Evolutionary conservation across 2,113 vertebrate species (phyloP), one percentile per base, ranked within the genome.

Genomic region (Lagenorhynchus albirostris): DNA sequence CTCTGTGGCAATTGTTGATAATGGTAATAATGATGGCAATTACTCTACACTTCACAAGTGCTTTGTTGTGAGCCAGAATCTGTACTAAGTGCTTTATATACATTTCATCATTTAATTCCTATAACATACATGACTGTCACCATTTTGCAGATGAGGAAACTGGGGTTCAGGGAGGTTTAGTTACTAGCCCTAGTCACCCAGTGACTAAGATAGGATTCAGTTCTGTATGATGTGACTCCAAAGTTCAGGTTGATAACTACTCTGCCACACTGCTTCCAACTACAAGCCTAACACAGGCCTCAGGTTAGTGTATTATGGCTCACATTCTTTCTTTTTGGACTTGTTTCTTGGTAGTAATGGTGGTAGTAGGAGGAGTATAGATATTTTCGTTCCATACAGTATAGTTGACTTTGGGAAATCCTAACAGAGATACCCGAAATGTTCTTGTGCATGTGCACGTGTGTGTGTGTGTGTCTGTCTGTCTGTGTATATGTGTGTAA

Each of bases 301-400:
- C 26, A 18, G 20, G 41, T 58, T 20, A 60, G 17, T 55, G 12
- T 68, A 0, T 0, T 0, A 1, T 13, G 3, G 50, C 38, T n/a
- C 11, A 3, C 3, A 31, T 23, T 79, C 33, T n/a, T 94, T 44
- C 26, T 25, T 82, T 71, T 14, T 18, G 14, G 26, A 10, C 14
- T 55, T 63, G 3, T 62, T 79, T 55, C 7, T 14, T n/a, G 58
- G 3, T 17, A 77, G 38, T 41, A 31, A 31, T 38, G 31, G 13
- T 58, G 50, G 6, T 33, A 67, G 8, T 11, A 71, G 38, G 26
- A 31, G 31, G 25, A 9, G 3, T 89, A 6, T 41, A 63, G 7
- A 36, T 62, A 21, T 53, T 60, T 76, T 36, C 60, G 29, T 4
- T 68, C 11, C 33, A 7, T 65, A 33, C 18, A 33, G 12, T 38